Percentiles rank a stretch among this genome's conserved stretches.
Conservation (phyloP, 2,888 invertebrate species). For the Calliphora vomitoria region DNA sequence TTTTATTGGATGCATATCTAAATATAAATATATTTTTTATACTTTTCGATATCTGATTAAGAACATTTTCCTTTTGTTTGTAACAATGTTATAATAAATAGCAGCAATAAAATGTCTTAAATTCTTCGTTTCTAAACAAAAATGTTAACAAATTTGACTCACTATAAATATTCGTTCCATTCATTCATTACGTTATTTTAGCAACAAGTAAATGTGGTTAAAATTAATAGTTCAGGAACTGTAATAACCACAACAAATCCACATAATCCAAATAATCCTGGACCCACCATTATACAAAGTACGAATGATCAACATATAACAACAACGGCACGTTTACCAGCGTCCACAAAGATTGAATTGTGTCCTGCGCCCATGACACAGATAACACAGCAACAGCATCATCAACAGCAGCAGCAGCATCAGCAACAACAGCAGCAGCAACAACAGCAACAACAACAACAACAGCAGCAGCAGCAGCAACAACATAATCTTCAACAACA, state of each 20-base stretch:
- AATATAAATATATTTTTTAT: no score
- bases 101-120: no score
- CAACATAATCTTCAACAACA: conserved; percentile 73
- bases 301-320: conserved; percentile 83
- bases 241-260: conserved; percentile 83
- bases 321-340: conserved; percentile 81
- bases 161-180: conserved; percentile 69
- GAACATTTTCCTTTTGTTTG: no score
- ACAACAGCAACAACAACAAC: conserved; percentile 73
- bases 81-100: no score
- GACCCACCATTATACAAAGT: conserved; percentile 82
- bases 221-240: conserved; percentile 84
- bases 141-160: conserved; percentile 1
- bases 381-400: conserved; percentile 73
- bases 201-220: conserved; percentile 84
- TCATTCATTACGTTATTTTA: conserved; percentile 68
- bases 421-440: conserved; percentile 74
- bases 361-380: conserved; percentile 80
- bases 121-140: no score
- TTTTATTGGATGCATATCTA: no score
- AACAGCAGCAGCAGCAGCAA: conserved; percentile 76
- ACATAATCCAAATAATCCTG: conserved; percentile 79
- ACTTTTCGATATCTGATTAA: no score
- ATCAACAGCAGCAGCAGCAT: conserved; percentile 77
- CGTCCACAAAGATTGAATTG: conserved; percentile 83